Conservation (phyloP, 2,888 invertebrate genomes). For the Falcaria lacertinaria region DNA sequence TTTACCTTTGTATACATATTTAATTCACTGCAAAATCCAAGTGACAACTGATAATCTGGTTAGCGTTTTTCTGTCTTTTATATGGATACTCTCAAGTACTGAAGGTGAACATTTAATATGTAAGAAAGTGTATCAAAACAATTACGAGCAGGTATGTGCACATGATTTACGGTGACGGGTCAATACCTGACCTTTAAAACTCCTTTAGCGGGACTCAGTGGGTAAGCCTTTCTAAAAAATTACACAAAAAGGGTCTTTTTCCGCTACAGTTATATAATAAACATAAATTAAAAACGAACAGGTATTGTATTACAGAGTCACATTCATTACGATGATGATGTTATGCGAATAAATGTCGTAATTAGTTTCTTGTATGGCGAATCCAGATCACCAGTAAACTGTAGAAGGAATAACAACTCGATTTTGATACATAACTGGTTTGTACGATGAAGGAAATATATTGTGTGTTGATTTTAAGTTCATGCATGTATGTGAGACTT, state of each 20-base stretch:
- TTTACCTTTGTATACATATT: neutral
- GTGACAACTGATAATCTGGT: constrained; percentile 8
- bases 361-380: too few relatives aligned
- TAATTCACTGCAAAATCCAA: constrained; percentile 1
- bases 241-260: neutral
- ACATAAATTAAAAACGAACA: neutral
- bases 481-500: too few relatives aligned
- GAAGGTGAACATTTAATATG: neutral
- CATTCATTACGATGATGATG: neutral
- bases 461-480: too few relatives aligned
- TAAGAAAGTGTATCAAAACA: neutral
- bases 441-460: too few relatives aligned
- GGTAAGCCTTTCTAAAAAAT: neutral
- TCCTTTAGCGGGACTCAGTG: neutral
- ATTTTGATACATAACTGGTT: too few relatives aligned
- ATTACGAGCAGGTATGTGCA: neutral
- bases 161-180: neutral
- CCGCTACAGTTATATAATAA: neutral
- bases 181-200: neutral
- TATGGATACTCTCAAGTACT: neutral
- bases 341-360: too few relatives aligned
- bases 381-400: too few relatives aligned
- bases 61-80: neutral
- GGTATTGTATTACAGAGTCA: neutral
- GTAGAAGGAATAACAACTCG: too few relatives aligned